Base-by-base conservation (phyloP, 2,888 invertebrate species). In the Brenthis daphne region DNA sequence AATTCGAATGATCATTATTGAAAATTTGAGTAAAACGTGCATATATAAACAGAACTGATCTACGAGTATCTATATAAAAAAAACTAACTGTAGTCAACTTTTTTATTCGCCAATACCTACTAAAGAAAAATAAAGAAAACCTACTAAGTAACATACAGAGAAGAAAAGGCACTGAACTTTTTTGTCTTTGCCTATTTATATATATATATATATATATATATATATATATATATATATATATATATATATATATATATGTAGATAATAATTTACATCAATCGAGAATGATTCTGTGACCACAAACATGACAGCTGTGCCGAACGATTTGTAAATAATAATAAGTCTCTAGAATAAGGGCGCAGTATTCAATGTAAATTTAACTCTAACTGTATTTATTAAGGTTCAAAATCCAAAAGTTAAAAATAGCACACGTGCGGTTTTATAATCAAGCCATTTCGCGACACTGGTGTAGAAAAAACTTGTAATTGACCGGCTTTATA, bases 401-500 rank as follows among this genome's bases (percentile, higher is more conserved):
- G 58, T 16, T 29, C 16, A 60, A 14, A 29, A 14, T 56, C n/a
- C 8, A 43, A 43, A 12, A 5, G 14, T 4, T 4, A 2, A 47
- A 20, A 2, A 4, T 48, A 11, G n/a, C 11, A 29, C 50, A 29
- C 48, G 6, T 47, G 48, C 14, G 14, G n/a, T 51, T 58, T 65
- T 50, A 58, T 24, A 58, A 60, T 58, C 66, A 66, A 66, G 58
- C 54, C 54, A 60, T 66, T 60, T 66, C 51, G n/a, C 54, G 53
- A 54, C 66, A 53, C 47, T 55, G n/a, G 51, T 47, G 24, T 14
- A 66, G 29, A 65, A 65, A 65, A 66, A 66, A 53, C 43, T 66
- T 58, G 66, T 58, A 60, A 60, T 55, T 58, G 57, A 65, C 65
- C 58, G 58, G 51, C 53, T 58, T 60, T 66, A n/a, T 54, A 47